These are phyloP conservation scores for Ochlodes sylvanus DNA, from an alignment of 2,888 invertebrate genomes.

Conservation along the genomic window DNA sequence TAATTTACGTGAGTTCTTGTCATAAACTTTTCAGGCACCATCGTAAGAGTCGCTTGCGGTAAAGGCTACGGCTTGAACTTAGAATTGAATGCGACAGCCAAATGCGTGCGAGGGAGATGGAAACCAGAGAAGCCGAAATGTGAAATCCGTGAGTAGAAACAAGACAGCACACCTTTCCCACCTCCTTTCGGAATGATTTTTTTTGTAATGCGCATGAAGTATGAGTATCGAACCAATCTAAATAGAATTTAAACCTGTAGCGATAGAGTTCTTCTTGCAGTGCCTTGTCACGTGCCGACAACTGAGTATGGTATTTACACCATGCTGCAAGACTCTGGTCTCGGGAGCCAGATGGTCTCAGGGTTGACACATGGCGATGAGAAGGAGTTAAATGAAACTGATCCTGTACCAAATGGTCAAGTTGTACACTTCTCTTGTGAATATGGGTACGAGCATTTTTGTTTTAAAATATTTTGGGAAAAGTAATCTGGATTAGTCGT, in stretches of 20 bases:
- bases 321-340: constrained; percentile 69
- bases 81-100: constrained; percentile 89
- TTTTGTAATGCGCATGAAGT: constrained; percentile 40
- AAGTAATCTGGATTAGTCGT: neutral
- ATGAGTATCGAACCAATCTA: constrained; percentile 12
- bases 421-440: constrained; percentile 91
- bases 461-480: neutral
- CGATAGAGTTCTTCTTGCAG: constrained; percentile 61
- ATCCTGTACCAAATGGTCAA: constrained; percentile 88
- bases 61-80: constrained; percentile 91
- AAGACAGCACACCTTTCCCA: constrained; percentile 7
- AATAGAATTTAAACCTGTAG: constrained; percentile 34
- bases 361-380: constrained; percentile 73
- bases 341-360: constrained; percentile 54
- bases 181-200: constrained; percentile 39
- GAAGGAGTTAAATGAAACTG: constrained; percentile 83
- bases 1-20: too few relatives aligned
- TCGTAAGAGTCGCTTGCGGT: constrained; percentile 90
- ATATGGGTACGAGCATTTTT: constrained; percentile 85
- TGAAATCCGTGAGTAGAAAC: constrained; percentile 87
- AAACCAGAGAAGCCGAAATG: constrained; percentile 93
- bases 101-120: constrained; percentile 94
- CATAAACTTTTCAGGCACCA: constrained; percentile 80
- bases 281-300: constrained; percentile 89
- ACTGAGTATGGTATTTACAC: constrained; percentile 89